phyloP scores from a whole-genome alignment of 2,888 invertebrate species.

The Fissipunctia ypsillon region DNA sequence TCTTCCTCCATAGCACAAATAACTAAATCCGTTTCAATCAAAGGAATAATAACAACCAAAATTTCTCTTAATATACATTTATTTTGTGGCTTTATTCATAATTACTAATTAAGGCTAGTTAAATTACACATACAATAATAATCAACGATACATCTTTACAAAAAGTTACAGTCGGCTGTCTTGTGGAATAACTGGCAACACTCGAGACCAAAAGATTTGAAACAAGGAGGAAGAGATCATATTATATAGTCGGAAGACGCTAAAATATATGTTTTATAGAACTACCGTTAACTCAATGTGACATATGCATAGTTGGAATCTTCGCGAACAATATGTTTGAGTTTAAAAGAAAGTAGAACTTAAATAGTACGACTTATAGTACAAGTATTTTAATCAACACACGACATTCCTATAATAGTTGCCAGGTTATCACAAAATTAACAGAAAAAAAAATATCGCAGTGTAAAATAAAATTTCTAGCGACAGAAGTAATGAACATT shows the following conservation, averaged over 20 bases:
- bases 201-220: slow-evolving; percentile 36
- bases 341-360: no score
- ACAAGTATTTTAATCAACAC: slow-evolving; percentile 19
- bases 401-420: slow-evolving; percentile 37
- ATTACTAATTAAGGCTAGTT: slow-evolving; percentile 69
- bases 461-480: neutral
- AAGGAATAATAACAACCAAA: slow-evolving; percentile 5
- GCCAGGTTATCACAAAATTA: slow-evolving; percentile 40
- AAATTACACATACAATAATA: slow-evolving; percentile 68
- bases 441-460: neutral
- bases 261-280: no score
- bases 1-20: neutral
- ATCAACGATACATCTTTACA: slow-evolving; percentile 65
- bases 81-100: slow-evolving; percentile 77
- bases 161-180: slow-evolving; percentile 50
- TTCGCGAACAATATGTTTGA: no score
- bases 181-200: slow-evolving; percentile 59
- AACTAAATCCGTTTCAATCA: neutral
- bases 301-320: no score
- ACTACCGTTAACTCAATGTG: no score
- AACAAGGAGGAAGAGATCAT: slow-evolving; percentile 49
- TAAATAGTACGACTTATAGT: no score
- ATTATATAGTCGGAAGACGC: neutral
- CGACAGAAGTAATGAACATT: slow-evolving; percentile 4
- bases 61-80: slow-evolving; percentile 73